Evolutionary conservation across 2,113 vertebrate genomes (phyloP), one percentile per base, ranked within the genome.

Genomic region (Climacteris rufus): DNA sequence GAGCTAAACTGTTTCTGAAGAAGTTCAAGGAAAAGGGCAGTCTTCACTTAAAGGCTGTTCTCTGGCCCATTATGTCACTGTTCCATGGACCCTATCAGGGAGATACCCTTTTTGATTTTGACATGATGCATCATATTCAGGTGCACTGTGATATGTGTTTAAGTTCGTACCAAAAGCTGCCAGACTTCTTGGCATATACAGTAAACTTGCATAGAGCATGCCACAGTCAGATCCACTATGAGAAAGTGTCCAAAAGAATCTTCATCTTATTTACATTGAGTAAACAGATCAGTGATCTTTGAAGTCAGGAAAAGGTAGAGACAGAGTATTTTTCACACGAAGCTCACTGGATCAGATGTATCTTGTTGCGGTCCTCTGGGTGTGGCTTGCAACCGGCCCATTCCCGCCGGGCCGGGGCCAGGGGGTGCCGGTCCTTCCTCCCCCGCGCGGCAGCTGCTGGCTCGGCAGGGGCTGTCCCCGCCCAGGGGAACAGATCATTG

Each of bases 121-220:
- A 69, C 37, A 54, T 10, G 13, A 50, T 61, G 5, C 24, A 52
- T 66, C 23, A 14, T 59, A 37, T 65, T 80, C 25, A 27, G 81
- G 42, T 63, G 4, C 24, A 52, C 18, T 45, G 20, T 19, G 22
- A 7, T 56, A 40, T 39, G 7, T 6, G 1, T 85, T 72, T 69
- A 52, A 72, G 25, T 42, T 63, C 28, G 21, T 47, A 72, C 13
- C 13, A 87, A 82, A 89, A 83, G 8, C 44, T 90, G 17, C 12
- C 64, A 90, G 47, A 65, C 15, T 69, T 88, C 56, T 83, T 90
- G 83, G 37, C 30, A 78, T 8, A 8, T 37, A 25, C 3, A 10
- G 9, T 39, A 83, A 75, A 83, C 8, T 60, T 59, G 40, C 0
- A 1, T 19, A 39, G 4, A 68, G 25, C 8, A 13, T 2, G 2